Base-by-base conservation (phyloP, 2,888 invertebrate genomes). In the Sarcophaga carnaria region DNA sequence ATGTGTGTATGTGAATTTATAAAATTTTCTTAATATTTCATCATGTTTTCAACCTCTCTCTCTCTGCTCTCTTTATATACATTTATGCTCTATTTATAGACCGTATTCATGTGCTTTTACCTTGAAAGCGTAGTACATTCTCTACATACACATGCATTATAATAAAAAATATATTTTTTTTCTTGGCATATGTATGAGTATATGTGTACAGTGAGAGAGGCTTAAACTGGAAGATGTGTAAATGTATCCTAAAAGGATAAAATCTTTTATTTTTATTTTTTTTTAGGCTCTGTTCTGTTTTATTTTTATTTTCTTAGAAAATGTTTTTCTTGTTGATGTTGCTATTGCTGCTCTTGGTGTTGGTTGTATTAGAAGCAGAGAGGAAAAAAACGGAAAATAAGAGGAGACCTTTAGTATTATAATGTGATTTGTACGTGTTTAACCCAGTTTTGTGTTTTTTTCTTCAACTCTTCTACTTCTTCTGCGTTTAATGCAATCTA, bases 351-450 rank as follows among this genome's bases (percentile, higher is more conserved):
- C 37, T 70, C 77, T 82, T 59, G 62, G 62, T 74, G 72, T 62
- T 83, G 66, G 64, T 71, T 62, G 80, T 80, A 75, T 80, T 70
- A 47, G 90, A 91, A 67, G 63, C 14, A 25, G 22, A 11, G 22
- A 62, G 11, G 22, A 22, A 63, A 12, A 63, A 12, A 54, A 54
- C 3, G 5, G 20, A 20, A 75, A 22, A 54, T n/a, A 63, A 78
- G 80, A 87, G 37, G 2, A 63, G 71, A 17, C 75, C 71, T 87
- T 87, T 82, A 82, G 81, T 82, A 82, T 82, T 78, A 77, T 87
- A 93, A 92, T 93, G 92, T 91, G 93, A 92, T 92, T 93, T 92
- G 93, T 93, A 93, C 93, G 93, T 92, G 93, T 92, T 93, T 92
- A 92, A 89, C 91, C 89, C 74, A 87, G 37, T 62, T 85, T 84